Percentiles rank a stretch among this genome's conserved stretches.
Conservation (phyloP, 64 coral and sea anemone species). For the Montipora sp. region DNA sequence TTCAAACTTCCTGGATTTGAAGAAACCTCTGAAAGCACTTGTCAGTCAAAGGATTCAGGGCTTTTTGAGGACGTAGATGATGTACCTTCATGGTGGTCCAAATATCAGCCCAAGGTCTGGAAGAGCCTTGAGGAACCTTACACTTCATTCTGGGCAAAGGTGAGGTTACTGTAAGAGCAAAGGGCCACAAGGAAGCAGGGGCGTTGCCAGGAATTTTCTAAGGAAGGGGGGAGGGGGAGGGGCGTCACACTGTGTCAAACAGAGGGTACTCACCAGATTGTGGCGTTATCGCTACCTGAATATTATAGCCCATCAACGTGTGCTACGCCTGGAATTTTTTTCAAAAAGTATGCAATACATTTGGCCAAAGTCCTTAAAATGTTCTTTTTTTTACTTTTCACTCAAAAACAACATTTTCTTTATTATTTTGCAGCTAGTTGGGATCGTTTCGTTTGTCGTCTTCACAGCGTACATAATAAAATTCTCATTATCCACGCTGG, state of each 20-base stretch:
- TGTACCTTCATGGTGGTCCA: constrained; percentile 72
- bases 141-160: constrained; percentile 80
- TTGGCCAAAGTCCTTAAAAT: no score
- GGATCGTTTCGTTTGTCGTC: constrained; percentile 66
- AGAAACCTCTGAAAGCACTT: constrained; percentile 40
- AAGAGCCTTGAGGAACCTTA: constrained; percentile 82
- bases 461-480: constrained; percentile 92
- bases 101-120: constrained; percentile 79
- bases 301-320: no score
- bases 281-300: no score
- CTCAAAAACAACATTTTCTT: neutral
- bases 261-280: no score
- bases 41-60: constrained; percentile 52
- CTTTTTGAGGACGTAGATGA: constrained; percentile 73
- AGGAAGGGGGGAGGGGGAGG: no score
- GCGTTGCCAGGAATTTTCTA: no score
- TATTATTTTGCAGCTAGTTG: constrained; percentile 62
- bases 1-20: constrained; percentile 83
- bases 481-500: constrained; percentile 89
- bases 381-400: no score
- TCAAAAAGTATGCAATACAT: no score
- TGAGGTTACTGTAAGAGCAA: neutral
- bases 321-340: no score
- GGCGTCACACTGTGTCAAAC: no score
- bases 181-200: neutral